Conservation (phyloP, 2,797 vertebrate species). For the Helarctos malayanus region DNA sequence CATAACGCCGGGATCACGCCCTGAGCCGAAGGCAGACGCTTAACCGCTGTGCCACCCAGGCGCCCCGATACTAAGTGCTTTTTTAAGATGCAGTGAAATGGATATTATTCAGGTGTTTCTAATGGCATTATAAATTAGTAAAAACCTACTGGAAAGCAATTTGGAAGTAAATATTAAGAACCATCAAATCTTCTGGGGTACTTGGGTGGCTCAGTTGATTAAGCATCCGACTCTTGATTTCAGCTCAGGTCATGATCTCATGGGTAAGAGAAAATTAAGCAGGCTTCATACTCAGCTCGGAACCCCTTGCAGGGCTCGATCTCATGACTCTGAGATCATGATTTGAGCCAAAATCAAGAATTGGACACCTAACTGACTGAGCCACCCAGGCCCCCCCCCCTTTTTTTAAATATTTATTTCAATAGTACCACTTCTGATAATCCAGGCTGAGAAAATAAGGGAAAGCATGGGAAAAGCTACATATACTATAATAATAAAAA, state of each 20-base stretch:
- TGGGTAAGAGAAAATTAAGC: too few relatives aligned
- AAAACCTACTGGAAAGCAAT: slow-evolving; percentile 54
- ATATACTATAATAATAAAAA: slow-evolving; percentile 6
- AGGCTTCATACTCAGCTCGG: too few relatives aligned
- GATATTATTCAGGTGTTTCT: not conserved
- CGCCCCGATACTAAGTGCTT: not conserved
- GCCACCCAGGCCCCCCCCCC: too few relatives aligned
- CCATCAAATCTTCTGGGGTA: not conserved
- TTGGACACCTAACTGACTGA: too few relatives aligned
- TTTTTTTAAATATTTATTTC: not conserved
- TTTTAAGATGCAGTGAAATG: not conserved
- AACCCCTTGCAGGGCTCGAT: too few relatives aligned
- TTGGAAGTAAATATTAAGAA: slow-evolving; percentile 56
- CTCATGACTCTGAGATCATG: too few relatives aligned
- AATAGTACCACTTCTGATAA: not conserved
- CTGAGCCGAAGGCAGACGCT: too few relatives aligned
- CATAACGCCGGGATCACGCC: too few relatives aligned
- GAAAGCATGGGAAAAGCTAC: not conserved
- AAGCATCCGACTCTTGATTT: not conserved
- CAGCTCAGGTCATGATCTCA: not conserved
- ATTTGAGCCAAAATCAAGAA: too few relatives aligned
- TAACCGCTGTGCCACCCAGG: too few relatives aligned
- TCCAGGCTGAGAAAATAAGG: not conserved
- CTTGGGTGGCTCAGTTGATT: not conserved
- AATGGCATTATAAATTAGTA: not conserved